Evolutionary conservation across 2,888 invertebrate species (phyloP).

Genomic region (Anthrax anthrax): DNA sequence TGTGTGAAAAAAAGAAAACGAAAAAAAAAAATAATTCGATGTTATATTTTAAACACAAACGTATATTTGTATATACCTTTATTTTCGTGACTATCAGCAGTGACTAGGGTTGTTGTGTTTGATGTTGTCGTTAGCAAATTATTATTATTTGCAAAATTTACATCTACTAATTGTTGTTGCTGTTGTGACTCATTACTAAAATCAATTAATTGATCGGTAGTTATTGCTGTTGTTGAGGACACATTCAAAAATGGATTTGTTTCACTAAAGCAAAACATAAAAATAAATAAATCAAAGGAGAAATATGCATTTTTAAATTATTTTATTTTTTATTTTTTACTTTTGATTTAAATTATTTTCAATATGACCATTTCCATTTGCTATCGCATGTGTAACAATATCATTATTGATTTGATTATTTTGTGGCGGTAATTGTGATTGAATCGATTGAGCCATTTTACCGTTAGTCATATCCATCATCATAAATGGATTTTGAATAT

Average conservation of each 20-base stretch:
- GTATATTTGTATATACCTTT: conserved; percentile 21
- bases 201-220: conserved; percentile 31
- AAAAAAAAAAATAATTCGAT: not conserved
- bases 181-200: conserved; percentile 32
- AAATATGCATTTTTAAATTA: not conserved
- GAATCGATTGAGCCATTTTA: conserved; percentile 16
- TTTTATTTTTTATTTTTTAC: conserved; percentile 13
- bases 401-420: conserved; percentile 15
- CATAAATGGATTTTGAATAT: conserved; percentile 15
- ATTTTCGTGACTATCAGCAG: conserved; percentile 37
- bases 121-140: conserved; percentile 32
- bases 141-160: conserved; percentile 18
- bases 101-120: conserved; percentile 33
- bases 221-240: conserved; percentile 18
- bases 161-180: conserved; percentile 26
- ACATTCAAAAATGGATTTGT: conserved; percentile 30
- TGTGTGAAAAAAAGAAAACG: conserved; percentile 6
- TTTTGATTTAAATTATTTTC: conserved; percentile 34
- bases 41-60: conserved; percentile 16
- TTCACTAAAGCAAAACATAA: conserved; percentile 21
- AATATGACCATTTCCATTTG: conserved; percentile 33
- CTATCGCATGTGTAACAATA: conserved; percentile 17
- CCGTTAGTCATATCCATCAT: conserved; percentile 27
- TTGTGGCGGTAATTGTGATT: conserved; percentile 12
- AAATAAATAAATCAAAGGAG: not conserved